Percentiles rank a stretch among this genome's conserved stretches.
phyloP scores from a whole-genome alignment of 2,113 vertebrate genomes.

The Apodemus sylvaticus region DNA sequence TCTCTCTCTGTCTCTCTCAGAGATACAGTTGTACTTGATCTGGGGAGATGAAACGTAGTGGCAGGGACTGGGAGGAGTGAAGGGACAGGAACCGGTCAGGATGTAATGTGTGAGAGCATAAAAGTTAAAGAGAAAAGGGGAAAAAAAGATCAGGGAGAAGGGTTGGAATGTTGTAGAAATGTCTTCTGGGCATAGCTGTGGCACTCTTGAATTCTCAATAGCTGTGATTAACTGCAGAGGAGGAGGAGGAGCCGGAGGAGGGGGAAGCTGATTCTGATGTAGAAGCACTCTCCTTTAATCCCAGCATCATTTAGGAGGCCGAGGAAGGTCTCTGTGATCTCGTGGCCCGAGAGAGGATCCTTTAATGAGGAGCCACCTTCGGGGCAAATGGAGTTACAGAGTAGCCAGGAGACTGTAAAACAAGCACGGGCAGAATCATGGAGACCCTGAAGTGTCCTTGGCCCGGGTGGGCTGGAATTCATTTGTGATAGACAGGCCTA shows the following conservation, averaged over 20 bases:
- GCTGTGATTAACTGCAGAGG: not conserved
- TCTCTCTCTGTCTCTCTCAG: too few relatives aligned
- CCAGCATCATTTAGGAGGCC: not conserved
- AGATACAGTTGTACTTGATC: not conserved
- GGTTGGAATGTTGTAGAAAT: not conserved
- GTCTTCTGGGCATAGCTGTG: not conserved
- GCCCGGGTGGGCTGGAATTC: not conserved
- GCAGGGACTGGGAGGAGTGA: not conserved
- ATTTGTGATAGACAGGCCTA: slow-evolving; percentile 35
- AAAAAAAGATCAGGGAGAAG: not conserved
- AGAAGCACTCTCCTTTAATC: not conserved
- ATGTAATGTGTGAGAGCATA: not conserved
- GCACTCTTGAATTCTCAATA: not conserved
- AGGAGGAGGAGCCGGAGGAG: too few relatives aligned
- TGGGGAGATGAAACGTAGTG: not conserved
- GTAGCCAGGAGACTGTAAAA: not conserved
- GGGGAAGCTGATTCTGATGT: not conserved
- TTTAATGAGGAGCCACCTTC: not conserved
- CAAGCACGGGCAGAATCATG: not conserved
- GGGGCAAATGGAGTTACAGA: not conserved
- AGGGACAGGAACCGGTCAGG: not conserved
- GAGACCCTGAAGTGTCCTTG: slow-evolving; percentile 62
- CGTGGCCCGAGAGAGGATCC: not conserved
- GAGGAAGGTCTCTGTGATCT: not conserved
- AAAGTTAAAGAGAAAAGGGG: not conserved